Conservation (phyloP, 2,797 vertebrate genomes). For the Hozukius guyotensis region DNA sequence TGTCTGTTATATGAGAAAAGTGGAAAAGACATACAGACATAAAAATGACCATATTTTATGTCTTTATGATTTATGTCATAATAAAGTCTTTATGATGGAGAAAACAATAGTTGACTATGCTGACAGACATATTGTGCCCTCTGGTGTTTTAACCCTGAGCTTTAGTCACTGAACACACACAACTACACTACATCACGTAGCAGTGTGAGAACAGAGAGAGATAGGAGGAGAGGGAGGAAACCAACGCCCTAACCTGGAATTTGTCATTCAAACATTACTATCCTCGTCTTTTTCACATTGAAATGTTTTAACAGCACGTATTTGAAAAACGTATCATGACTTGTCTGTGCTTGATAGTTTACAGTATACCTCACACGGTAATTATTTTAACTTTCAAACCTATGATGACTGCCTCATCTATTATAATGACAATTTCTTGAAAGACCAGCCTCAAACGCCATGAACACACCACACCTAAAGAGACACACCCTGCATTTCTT, state of each 20-base stretch:
- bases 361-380: not conserved
- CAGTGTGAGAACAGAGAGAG: not conserved
- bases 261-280: not conserved
- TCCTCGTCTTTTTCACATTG: not conserved
- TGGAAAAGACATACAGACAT: not conserved
- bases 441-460: not conserved
- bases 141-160: slow-evolving; percentile 39
- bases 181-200: not conserved
- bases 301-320: not conserved
- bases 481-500: slow-evolving; percentile 54
- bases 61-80: not conserved
- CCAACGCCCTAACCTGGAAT: slow-evolving; percentile 58
- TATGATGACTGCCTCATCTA: not conserved
- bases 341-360: not conserved
- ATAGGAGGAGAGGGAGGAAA: not conserved
- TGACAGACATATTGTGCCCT: slow-evolving; percentile 40
- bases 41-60: too few species aligned
- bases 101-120: not conserved
- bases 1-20: not conserved
- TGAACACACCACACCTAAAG: slow-evolving; percentile 11
- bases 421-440: not conserved
- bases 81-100: not conserved
- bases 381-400: not conserved
- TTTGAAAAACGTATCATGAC: not conserved
- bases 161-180: not conserved